A percentile compares a stretch with the other conserved stretches of the same genome.
These are phyloP conservation scores for Eilema depressum DNA, from an alignment of 2,888 invertebrate species.

Conservation along the genomic window DNA sequence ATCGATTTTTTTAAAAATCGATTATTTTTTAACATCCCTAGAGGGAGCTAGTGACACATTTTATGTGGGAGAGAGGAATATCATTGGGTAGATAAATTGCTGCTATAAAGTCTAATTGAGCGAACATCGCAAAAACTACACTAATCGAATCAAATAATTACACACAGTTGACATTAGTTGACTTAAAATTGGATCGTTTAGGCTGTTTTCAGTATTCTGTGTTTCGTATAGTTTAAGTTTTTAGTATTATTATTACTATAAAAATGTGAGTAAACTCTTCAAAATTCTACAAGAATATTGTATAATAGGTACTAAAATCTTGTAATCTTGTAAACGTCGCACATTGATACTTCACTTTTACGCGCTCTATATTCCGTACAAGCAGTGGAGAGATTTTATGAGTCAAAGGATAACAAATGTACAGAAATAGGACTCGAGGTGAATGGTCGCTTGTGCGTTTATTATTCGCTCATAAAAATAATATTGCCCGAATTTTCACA, in stretches of 20 bases:
- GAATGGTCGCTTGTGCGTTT: constrained; percentile 65
- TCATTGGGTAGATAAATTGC: constrained; percentile 36
- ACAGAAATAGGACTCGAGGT: constrained; percentile 66
- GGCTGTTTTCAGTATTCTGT: constrained; percentile 19
- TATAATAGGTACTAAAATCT: constrained; percentile 5
- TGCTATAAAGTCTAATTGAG: constrained; percentile 45
- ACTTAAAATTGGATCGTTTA: constrained; percentile 47
- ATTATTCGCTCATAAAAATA: constrained; percentile 75
- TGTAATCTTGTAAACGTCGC: constrained; percentile 30
- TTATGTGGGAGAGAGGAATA: constrained; percentile 53
- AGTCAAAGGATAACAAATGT: constrained; percentile 55
- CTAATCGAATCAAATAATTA: constrained; percentile 59
- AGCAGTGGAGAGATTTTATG: constrained; percentile 57
- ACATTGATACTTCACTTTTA: constrained; percentile 36
- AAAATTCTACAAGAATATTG: not conserved
- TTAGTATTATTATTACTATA: not conserved
- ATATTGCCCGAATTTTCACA: constrained; percentile 49
- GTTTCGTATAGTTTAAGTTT: not conserved
- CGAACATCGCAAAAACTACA: constrained; percentile 50
- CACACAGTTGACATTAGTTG: constrained; percentile 57
- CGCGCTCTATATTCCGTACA: constrained; percentile 36
- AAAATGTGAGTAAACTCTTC: not conserved
- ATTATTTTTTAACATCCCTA: no score
- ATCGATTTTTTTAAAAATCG: no score
- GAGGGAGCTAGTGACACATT: constrained; percentile 37